Evolutionary conservation across 2,113 vertebrate species (phyloP).

Genomic region (Rhinolophus ferrumequinum): DNA sequence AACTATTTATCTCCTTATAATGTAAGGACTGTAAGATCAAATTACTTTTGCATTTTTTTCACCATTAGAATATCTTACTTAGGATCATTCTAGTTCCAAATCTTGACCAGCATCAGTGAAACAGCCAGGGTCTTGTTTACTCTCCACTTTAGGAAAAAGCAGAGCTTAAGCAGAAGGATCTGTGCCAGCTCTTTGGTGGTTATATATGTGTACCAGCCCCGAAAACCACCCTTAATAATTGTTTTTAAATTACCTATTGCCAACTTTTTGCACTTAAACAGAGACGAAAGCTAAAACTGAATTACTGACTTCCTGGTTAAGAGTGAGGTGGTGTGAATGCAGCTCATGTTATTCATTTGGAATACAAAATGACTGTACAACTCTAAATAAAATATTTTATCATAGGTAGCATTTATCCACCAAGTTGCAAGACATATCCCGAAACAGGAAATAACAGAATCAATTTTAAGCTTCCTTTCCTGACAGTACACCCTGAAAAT

Average conservation of each 20-base stretch:
- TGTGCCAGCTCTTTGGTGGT: background rate
- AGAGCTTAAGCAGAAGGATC: background rate
- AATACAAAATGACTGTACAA: background rate
- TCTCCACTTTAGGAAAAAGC: constrained; percentile 35
- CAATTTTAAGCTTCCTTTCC: background rate
- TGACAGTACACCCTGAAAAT: background rate
- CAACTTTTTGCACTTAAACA: constrained; percentile 48
- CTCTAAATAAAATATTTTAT: constrained; percentile 49
- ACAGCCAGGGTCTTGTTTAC: constrained; percentile 50
- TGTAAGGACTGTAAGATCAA: background rate
- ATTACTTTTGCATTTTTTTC: constrained; percentile 26
- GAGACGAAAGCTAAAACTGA: constrained; percentile 53
- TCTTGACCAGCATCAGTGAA: background rate
- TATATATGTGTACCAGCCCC: background rate
- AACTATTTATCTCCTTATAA: background rate
- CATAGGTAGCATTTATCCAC: background rate
- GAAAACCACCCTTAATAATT: constrained; percentile 54
- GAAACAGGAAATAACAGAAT: constrained; percentile 43
- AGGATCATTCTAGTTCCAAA: background rate
- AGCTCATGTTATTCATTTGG: background rate
- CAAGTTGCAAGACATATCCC: background rate
- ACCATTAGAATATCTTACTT: background rate
- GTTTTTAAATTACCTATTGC: constrained; percentile 54
- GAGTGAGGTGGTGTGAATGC: background rate
- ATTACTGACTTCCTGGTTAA: constrained; percentile 54